These are phyloP conservation scores for Tamandua tetradactyla DNA, from an alignment of 2,797 vertebrate genomes.

Conservation along the genomic window DNA sequence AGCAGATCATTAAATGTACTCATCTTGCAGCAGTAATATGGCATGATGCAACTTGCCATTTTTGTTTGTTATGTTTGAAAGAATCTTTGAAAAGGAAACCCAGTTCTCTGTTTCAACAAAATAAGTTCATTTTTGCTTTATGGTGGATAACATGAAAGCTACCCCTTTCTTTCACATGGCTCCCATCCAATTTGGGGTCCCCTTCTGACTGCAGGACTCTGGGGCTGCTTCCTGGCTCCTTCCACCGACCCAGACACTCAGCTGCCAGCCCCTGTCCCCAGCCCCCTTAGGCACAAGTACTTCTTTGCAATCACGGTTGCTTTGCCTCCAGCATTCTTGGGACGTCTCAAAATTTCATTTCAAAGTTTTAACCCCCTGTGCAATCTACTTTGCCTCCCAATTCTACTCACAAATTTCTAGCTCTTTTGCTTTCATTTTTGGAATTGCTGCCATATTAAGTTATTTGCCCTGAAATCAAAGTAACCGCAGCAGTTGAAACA, in stretches of 20 bases:
- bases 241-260: accelerated
- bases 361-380: background rate
- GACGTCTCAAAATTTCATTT: background rate
- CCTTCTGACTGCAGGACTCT: background rate
- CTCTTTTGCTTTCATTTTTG: background rate
- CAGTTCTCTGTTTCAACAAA: background rate
- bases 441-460: background rate
- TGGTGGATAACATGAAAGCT: background rate
- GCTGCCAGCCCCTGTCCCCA: accelerated
- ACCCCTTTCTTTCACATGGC: background rate
- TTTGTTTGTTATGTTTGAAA: background rate
- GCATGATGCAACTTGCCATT: background rate
- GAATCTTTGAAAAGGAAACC: background rate
- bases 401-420: background rate
- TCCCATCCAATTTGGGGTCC: no score
- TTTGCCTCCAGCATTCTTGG: background rate
- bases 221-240: background rate
- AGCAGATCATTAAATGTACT: background rate
- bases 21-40: background rate
- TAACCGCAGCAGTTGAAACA: background rate
- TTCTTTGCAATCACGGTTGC: background rate
- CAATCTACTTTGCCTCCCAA: background rate
- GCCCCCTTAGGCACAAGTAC: accelerated
- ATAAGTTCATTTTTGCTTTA: background rate
- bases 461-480: background rate